These are phyloP conservation scores for Trichonephila clavipes DNA, from an alignment of 1,140 invertebrate species.

Conservation along the genomic window DNA sequence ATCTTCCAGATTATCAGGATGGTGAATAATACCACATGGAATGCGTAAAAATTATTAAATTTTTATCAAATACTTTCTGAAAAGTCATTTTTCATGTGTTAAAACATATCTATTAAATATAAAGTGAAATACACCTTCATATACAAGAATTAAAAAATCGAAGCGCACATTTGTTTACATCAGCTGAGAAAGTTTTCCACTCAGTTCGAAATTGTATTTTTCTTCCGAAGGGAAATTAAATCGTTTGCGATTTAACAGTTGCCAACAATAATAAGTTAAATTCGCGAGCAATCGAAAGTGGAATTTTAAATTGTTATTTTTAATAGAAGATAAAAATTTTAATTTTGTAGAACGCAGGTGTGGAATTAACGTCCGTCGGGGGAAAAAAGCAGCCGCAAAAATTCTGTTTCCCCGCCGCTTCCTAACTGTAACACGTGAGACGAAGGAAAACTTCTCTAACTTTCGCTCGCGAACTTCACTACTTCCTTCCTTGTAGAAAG, in stretches of 20 bases:
- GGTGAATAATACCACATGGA: background rate
- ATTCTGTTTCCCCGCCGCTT: background rate
- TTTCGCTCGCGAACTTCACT: conserved; percentile 36
- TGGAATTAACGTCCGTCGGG: background rate
- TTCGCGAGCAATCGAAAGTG: background rate
- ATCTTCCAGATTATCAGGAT: background rate
- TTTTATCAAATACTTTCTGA: background rate
- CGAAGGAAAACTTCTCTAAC: conserved; percentile 25
- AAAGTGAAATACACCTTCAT: background rate
- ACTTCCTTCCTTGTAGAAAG: conserved; percentile 67
- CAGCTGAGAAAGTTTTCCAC: background rate
- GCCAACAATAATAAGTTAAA: background rate
- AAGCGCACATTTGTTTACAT: background rate
- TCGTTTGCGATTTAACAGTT: background rate
- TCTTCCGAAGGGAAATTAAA: background rate
- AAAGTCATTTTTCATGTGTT: background rate
- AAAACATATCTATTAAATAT: background rate
- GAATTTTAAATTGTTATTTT: too few species aligned
- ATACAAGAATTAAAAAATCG: background rate
- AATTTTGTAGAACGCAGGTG: background rate
- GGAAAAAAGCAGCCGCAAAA: background rate
- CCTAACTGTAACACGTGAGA: conserved; percentile 59
- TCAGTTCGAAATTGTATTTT: background rate
- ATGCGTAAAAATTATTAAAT: background rate
- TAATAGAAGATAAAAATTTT: too few species aligned